Percentiles rank a stretch among this genome's conserved stretches.
phyloP scores from a whole-genome alignment of 2,888 invertebrate species.

The Callyntrura sp. region DNA sequence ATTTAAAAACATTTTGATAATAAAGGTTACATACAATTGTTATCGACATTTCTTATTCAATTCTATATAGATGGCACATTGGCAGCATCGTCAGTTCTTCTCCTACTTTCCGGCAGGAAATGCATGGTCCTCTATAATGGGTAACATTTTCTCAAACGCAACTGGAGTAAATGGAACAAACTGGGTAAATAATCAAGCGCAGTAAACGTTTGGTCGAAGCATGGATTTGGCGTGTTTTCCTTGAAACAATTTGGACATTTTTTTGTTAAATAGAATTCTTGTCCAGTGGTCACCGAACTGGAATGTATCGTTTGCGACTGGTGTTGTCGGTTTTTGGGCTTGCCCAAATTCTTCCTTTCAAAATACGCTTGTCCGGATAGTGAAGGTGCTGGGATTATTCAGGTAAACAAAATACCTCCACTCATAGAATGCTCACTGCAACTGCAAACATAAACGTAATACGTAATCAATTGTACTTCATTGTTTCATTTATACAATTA shows the following conservation, averaged over 20 bases:
- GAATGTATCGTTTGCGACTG: slow-evolving; percentile 80
- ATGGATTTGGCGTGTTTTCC: neutral
- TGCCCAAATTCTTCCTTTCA: slow-evolving; percentile 79
- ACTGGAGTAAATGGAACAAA: slow-evolving; percentile 99
- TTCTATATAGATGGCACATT: slow-evolving; percentile 91
- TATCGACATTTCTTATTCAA: neutral
- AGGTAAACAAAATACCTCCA: slow-evolving; percentile 65
- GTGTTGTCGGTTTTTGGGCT: slow-evolving; percentile 75
- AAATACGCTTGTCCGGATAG: slow-evolving; percentile 74
- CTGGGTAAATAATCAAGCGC: slow-evolving; percentile 90
- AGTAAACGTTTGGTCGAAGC: neutral
- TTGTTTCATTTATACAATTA: too few species aligned
- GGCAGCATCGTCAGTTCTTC: slow-evolving; percentile 99
- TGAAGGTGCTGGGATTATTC: slow-evolving; percentile 78
- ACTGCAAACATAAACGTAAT: too few species aligned
- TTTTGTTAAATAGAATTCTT: slow-evolving; percentile 59
- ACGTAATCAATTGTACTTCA: too few species aligned
- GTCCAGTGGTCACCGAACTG: slow-evolving; percentile 80
- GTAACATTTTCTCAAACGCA: slow-evolving; percentile 98
- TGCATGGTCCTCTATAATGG: slow-evolving; percentile 98
- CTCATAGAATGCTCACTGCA: too few species aligned
- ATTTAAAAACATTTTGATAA: neutral
- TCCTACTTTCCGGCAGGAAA: slow-evolving; percentile 99
- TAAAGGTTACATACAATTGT: too few species aligned
- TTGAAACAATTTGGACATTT: neutral